Base-by-base conservation (phyloP, 30 jellyfish, hydroid and myxozoan genomes). In the Mastigias papua region DNA sequence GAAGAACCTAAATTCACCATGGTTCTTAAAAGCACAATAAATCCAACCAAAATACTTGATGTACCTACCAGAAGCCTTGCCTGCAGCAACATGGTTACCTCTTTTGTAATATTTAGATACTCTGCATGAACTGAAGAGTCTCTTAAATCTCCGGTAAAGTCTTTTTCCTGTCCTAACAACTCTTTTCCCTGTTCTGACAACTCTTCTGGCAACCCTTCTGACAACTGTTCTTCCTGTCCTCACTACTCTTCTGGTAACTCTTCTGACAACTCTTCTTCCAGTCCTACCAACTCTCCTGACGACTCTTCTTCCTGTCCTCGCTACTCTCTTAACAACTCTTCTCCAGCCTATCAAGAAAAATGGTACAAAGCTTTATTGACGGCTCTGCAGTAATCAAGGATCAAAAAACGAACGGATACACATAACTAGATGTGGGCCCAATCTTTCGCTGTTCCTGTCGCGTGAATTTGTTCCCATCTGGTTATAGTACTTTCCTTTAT, bases 181-280 rank as follows among this genome's bases (percentile, higher is more conserved):
- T 17, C 76, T 28, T 65, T 10, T 25, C 3, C 50, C 33, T 60
- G 32, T 27, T 27, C 72, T 9, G n/a, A 27, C 72, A 19, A 66
- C 80, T 69, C 62, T 69, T 69, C 80, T 30, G 4, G 31, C 62
- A 5, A 33, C 80, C 61, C 80, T 33, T 33, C 80, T 69, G 30
- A 9, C n/a, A n/a, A n/a, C n/a, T n/a, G n/a, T n/a, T n/a, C n/a
- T n/a, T n/a, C n/a, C n/a, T n/a, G n/a, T n/a, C n/a, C n/a, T n/a
- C n/a, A n/a, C n/a, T n/a, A n/a, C 64, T 33, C 28, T 23, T 37
- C 80, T 27, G 27, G 31, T 27, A 15, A 33, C 62, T 69, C 62
- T 69, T 37, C 80, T 29, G 21, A 69, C 62, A 11, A 69, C 80
- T 32, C 80, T 65, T 65, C 42, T 31, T 11, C 76, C 48, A 6